A percentile compares a stretch with the other conserved stretches of the same genome.
These are phyloP conservation scores for Eulithis testata DNA, from an alignment of 2,888 invertebrate genomes.

Conservation along the genomic window DNA sequence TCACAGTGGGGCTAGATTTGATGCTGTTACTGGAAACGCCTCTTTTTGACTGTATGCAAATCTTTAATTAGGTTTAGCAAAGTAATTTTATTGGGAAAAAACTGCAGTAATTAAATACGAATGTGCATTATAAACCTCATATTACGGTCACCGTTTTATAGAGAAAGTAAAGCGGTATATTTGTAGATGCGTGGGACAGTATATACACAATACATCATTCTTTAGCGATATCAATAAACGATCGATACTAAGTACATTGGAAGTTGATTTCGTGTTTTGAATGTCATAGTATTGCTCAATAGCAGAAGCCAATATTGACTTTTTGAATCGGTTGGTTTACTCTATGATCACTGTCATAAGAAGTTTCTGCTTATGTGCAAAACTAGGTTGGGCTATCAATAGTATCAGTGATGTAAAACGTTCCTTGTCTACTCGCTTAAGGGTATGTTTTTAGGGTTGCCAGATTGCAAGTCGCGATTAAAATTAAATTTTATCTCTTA, in stretches of 20 bases:
- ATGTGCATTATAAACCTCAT: not conserved
- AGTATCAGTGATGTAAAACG: no score
- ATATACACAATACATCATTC: constrained; percentile 77
- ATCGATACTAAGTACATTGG: constrained; percentile 23
- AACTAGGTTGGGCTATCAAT: no score
- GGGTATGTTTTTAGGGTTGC: no score
- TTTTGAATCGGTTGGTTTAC: constrained; percentile 4
- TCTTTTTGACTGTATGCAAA: no score
- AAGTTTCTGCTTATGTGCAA: not conserved
- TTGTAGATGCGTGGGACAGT: constrained; percentile 77
- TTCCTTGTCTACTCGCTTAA: no score
- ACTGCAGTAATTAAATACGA: no score
- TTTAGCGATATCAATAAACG: constrained; percentile 47
- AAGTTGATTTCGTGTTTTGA: constrained; percentile 12
- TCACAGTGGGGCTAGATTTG: no score
- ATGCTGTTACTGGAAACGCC: no score
- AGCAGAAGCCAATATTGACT: constrained; percentile 3
- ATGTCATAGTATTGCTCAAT: constrained; percentile 12
- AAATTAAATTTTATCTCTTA: no score
- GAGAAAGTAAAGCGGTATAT: not conserved
- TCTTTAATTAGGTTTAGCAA: no score
- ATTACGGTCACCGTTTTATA: not conserved
- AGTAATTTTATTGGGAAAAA: no score
- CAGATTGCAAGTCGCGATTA: no score
- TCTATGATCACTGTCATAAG: not conserved